A percentile compares a stretch with the other conserved stretches of the same genome.
phyloP scores from a whole-genome alignment of 2,888 invertebrate species.

The Lamproptera curius region DNA sequence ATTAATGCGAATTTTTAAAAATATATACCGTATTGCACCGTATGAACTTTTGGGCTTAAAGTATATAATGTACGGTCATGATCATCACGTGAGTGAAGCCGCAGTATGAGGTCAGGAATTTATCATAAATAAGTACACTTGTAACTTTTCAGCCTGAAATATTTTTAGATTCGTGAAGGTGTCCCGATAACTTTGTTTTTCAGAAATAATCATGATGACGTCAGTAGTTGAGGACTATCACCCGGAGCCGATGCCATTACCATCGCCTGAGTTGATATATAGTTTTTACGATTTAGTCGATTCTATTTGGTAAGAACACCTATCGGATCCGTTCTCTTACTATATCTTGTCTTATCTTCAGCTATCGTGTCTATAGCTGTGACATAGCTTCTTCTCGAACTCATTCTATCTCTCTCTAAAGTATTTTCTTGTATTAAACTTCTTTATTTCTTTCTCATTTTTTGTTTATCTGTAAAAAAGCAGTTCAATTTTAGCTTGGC shows the following conservation, averaged over 20 bases:
- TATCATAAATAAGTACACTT: background rate
- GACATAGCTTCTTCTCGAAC: conserved; percentile 10
- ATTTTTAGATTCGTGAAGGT: background rate
- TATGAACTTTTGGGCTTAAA: background rate
- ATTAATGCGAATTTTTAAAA: too few relatives aligned
- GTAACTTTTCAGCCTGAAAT: background rate
- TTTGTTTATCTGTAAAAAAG: background rate
- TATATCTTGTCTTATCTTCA: too few relatives aligned
- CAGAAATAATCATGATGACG: conserved; percentile 65
- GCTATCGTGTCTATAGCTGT: conserved; percentile 14
- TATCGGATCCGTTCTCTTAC: background rate
- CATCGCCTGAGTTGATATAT: conserved; percentile 51
- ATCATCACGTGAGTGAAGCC: background rate
- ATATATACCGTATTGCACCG: too few relatives aligned
- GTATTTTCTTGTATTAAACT: background rate
- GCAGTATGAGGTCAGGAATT: too few relatives aligned
- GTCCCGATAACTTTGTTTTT: conserved; percentile 32
- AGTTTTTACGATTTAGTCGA: conserved; percentile 60
- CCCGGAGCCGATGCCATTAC: conserved; percentile 51
- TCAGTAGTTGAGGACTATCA: conserved; percentile 50
- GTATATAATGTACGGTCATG: background rate
- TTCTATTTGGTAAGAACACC: conserved; percentile 51
- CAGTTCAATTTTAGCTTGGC: too few relatives aligned
- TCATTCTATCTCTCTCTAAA: background rate
- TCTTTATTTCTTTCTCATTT: background rate